Percentiles rank a stretch among this genome's conserved stretches.
These are phyloP conservation scores for Toxotes lorentzi DNA, from an alignment of 2,797 vertebrate species.

Conservation along the genomic window DNA sequence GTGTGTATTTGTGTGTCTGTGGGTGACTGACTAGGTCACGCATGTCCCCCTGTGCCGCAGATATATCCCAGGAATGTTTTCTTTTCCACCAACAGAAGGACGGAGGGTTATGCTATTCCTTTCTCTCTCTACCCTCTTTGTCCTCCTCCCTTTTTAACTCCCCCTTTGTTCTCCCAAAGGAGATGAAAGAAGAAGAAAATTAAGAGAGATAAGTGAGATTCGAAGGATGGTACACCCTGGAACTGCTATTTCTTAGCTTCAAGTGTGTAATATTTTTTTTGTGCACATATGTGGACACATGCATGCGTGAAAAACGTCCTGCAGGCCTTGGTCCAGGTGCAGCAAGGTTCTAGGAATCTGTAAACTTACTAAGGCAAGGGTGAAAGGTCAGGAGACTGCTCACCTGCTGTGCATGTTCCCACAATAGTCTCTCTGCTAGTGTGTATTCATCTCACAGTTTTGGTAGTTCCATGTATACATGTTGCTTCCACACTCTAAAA, in stretches of 20 bases:
- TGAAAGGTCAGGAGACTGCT: conserved; percentile 42
- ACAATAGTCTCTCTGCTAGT: conserved; percentile 7
- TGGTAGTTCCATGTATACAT: conserved; percentile 24
- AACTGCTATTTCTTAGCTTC: neutral
- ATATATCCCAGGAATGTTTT: conserved; percentile 79
- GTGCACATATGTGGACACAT: neutral
- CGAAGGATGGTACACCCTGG: neutral
- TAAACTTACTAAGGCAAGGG: conserved; percentile 42
- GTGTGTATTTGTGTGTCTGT: conserved; percentile 27
- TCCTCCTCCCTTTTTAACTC: conserved; percentile 3
- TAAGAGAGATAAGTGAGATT: conserved; percentile 10
- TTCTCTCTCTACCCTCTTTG: neutral
- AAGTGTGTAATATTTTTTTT: neutral
- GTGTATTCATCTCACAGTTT: conserved; percentile 18
- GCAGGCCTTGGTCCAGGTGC: conserved; percentile 41
- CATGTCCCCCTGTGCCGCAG: conserved; percentile 57
- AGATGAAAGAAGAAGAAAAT: conserved; percentile 3
- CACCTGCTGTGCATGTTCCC: conserved; percentile 32
- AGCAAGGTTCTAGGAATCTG: conserved; percentile 39
- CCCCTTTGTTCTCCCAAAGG: neutral
- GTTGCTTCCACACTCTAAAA: conserved; percentile 55
- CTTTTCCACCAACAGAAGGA: conserved; percentile 67
- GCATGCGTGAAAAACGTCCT: conserved; percentile 9
- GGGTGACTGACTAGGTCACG: conserved; percentile 51
- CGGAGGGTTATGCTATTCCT: conserved; percentile 39